A percentile compares a stretch with the other conserved stretches of the same genome.
phyloP scores from a whole-genome alignment of 2,888 invertebrate genomes.

The Maniola hyperantus region DNA sequence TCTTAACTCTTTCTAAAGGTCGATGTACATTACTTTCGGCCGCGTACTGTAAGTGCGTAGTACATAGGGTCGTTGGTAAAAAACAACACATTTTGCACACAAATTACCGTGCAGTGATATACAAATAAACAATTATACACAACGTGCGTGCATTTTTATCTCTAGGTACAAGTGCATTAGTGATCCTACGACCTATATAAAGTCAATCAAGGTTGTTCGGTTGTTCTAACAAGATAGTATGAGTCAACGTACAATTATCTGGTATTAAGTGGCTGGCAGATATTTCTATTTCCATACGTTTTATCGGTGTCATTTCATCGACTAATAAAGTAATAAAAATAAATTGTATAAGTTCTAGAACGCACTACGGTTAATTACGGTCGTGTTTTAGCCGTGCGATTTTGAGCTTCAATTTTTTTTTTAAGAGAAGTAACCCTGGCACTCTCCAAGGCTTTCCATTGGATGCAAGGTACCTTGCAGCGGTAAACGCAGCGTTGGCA shows the following conservation, averaged over 20 bases:
- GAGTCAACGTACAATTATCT: conserved; percentile 37
- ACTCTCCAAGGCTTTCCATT: no score
- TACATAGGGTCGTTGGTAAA: background rate
- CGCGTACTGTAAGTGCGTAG: no score
- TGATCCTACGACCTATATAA: conserved; percentile 34
- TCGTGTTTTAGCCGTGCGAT: background rate
- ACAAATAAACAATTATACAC: background rate
- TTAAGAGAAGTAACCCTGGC: background rate
- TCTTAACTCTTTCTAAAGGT: no score
- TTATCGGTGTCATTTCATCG: conserved; percentile 13
- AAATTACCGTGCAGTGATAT: conserved; percentile 33
- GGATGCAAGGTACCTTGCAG: no score
- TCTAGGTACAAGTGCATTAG: conserved; percentile 31
- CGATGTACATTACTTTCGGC: no score
- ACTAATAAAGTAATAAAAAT: conserved; percentile 22
- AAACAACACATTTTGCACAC: conserved; percentile 22
- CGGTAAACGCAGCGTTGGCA: no score
- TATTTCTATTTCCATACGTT: conserved; percentile 9
- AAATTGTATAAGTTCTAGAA: background rate
- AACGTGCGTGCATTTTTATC: conserved; percentile 29
- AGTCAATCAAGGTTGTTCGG: conserved; percentile 31
- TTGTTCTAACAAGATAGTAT: conserved; percentile 24
- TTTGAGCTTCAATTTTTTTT: background rate
- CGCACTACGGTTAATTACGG: background rate
- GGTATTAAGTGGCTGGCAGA: conserved; percentile 12